Conservation (phyloP, 2,888 invertebrate species). For the Petrolisthes cinctipes region DNA sequence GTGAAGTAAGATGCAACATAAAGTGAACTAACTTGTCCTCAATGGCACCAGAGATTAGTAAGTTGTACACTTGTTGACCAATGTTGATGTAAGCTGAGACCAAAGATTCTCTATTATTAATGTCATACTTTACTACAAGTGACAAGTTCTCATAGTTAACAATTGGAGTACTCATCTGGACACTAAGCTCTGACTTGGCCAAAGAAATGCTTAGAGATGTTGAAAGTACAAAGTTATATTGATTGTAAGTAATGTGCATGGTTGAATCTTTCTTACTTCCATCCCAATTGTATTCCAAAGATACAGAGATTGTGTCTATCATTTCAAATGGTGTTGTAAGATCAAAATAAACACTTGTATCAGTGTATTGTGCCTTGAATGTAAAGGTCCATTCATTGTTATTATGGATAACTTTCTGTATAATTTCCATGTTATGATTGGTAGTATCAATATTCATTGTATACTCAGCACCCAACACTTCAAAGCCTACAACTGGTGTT, state of each 20-base stretch:
- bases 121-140: conserved; percentile 36
- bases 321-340: conserved; percentile 57
- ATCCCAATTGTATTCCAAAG: conserved; percentile 27
- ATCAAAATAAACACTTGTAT: conserved; percentile 29
- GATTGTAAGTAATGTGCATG: conserved; percentile 44
- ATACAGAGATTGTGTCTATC: conserved; percentile 29
- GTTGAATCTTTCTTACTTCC: conserved; percentile 16
- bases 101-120: conserved; percentile 33
- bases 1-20: conserved; percentile 33
- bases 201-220: conserved; percentile 16
- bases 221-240: conserved; percentile 40
- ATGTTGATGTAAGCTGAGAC: conserved; percentile 5
- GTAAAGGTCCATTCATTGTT: conserved; percentile 38
- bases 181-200: not conserved
- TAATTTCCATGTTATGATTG: conserved; percentile 24
- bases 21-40: conserved; percentile 34
- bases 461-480: conserved; percentile 42
- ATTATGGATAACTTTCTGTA: conserved; percentile 30
- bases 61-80: conserved; percentile 12
- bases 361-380: conserved; percentile 27
- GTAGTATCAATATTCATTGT: not conserved
- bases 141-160: conserved; percentile 12
- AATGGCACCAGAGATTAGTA: conserved; percentile 31
- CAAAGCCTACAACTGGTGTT: conserved; percentile 41
- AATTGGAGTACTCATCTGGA: conserved; percentile 44